A percentile compares a stretch with the other conserved stretches of the same genome.
These are phyloP conservation scores for Onychostoma macrolepis DNA, from an alignment of 2,113 vertebrate species.

Conservation along the genomic window DNA sequence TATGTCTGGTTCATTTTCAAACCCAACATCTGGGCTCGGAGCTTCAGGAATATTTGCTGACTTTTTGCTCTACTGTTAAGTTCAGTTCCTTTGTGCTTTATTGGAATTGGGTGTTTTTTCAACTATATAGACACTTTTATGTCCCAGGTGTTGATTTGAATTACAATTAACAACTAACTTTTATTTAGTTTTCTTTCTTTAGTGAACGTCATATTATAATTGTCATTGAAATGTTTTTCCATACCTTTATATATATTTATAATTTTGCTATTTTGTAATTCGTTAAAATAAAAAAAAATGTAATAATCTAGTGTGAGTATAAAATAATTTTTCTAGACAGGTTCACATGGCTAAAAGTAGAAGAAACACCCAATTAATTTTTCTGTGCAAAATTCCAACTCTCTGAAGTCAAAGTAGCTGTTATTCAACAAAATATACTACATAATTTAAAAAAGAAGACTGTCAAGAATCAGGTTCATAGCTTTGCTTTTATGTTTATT, in stretches of 20 bases:
- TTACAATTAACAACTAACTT: not conserved
- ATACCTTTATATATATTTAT: no score
- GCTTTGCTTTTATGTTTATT: not conserved
- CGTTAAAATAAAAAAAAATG: not conserved
- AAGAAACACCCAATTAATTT: not conserved
- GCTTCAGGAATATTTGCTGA: constrained; percentile 4
- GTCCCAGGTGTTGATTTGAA: not conserved
- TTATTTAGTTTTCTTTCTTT: not conserved
- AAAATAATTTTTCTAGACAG: not conserved
- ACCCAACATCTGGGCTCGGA: not conserved
- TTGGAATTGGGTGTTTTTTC: not conserved
- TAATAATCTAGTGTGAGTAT: not conserved
- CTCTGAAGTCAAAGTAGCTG: not conserved
- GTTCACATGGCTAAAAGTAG: not conserved
- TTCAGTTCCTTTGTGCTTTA: not conserved
- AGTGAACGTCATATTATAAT: not conserved
- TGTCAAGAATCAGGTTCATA: not conserved
- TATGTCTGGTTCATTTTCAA: constrained; percentile 9
- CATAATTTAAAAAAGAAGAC: not conserved
- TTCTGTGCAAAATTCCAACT: not conserved
- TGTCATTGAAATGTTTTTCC: not conserved
- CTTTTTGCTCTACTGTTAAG: not conserved
- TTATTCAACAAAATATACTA: not conserved
- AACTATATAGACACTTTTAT: not conserved
- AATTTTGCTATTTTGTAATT: not conserved